Evolutionary conservation across 2,797 vertebrate genomes (phyloP).

Genomic region (Oryzias dopingdopingensis): DNA sequence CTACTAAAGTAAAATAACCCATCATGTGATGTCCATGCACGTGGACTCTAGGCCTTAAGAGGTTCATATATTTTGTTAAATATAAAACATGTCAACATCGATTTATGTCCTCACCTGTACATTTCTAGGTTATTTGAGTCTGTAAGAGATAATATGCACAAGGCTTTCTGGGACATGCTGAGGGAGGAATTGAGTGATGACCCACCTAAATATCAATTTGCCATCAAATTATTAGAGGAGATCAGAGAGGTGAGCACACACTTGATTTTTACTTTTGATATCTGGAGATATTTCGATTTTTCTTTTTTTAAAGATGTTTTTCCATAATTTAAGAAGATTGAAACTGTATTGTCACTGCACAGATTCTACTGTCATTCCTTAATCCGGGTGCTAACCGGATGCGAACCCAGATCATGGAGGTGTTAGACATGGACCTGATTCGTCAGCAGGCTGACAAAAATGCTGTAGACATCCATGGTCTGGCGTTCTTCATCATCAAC

Average conservation of each 20-base stretch:
- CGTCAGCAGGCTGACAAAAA: conserved; percentile 90
- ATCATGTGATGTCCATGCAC: too few species aligned
- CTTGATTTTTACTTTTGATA: neutral
- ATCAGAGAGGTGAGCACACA: conserved; percentile 84
- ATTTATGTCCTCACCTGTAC: neutral
- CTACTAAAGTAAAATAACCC: too few species aligned
- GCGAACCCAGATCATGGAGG: conserved; percentile 89
- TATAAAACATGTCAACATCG: neutral
- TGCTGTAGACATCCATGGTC: conserved; percentile 86
- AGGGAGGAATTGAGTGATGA: conserved; percentile 86
- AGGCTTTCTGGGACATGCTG: conserved; percentile 91
- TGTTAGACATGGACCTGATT: conserved; percentile 90
- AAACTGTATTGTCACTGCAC: conserved; percentile 4
- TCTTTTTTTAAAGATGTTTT: too few species aligned
- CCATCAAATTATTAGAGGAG: conserved; percentile 90
- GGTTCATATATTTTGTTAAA: neutral
- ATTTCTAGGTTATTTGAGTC: conserved; percentile 79
- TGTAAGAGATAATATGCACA: conserved; percentile 86
- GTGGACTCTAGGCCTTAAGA: too few species aligned
- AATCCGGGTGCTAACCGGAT: conserved; percentile 89
- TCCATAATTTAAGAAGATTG: neutral
- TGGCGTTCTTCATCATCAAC: conserved; percentile 87
- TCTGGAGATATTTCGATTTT: neutral
- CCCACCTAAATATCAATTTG: conserved; percentile 88
- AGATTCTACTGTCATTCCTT: conserved; percentile 91